phyloP scores from a whole-genome alignment of 2,888 invertebrate genomes.

The Habroteleia sp. region DNA sequence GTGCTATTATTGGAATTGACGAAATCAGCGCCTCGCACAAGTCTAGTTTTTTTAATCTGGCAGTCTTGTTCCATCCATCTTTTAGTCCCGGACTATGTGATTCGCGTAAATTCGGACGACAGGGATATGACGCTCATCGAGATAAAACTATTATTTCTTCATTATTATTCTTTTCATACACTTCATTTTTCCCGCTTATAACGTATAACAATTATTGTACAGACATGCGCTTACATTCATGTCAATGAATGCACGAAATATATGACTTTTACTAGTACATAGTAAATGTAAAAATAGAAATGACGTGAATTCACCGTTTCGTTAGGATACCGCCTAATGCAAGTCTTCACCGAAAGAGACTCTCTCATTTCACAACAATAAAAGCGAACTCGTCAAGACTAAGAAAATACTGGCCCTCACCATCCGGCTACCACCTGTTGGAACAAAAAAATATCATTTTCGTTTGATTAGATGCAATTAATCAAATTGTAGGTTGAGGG shows the following conservation, averaged over 20 bases:
- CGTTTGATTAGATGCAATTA: slow-evolving; percentile 45
- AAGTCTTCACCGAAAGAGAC: slow-evolving; percentile 60
- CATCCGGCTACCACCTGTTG: slow-evolving; percentile 68
- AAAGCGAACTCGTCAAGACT: slow-evolving; percentile 66
- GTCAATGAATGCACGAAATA: slow-evolving; percentile 60
- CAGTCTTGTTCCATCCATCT: slow-evolving; percentile 65
- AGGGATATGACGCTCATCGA: slow-evolving; percentile 60
- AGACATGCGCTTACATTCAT: slow-evolving; percentile 60
- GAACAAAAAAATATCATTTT: slow-evolving; percentile 61
- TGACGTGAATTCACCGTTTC: slow-evolving; percentile 60
- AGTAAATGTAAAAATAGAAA: slow-evolving; percentile 66
- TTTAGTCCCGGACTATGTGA: slow-evolving; percentile 48
- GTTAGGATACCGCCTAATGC: slow-evolving; percentile 60
- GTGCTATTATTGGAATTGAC: slow-evolving; percentile 21
- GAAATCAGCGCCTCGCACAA: slow-evolving; percentile 21
- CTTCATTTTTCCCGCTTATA: slow-evolving; percentile 21
- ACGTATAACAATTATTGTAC: slow-evolving; percentile 65
- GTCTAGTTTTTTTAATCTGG: slow-evolving; percentile 34
- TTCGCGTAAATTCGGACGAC: slow-evolving; percentile 60
- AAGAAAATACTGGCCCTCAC: slow-evolving; percentile 66
- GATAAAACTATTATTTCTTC: slow-evolving; percentile 55
- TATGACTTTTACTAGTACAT: slow-evolving; percentile 66
- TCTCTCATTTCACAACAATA: slow-evolving; percentile 69
- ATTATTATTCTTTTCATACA: slow-evolving; percentile 15
- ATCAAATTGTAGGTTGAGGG: slow-evolving; percentile 22